Base-by-base conservation (phyloP, 2,888 invertebrate genomes). In the Tinea semifulvella region DNA sequence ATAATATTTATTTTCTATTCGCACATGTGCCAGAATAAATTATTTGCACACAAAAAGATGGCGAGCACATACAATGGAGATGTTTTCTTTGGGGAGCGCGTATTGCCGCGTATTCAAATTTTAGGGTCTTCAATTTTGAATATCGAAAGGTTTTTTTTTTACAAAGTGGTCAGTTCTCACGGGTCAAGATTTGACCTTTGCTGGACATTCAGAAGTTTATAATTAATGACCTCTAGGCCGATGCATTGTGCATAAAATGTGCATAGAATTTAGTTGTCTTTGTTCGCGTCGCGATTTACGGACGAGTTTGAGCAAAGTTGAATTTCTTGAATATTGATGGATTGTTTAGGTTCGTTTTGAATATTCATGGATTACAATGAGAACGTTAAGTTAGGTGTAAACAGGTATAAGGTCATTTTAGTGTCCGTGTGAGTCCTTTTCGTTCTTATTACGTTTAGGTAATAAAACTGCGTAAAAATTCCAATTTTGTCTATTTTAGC, bases 11-110 rank as follows among this genome's bases (percentile, higher is more conserved):
- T 5, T 22, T 5, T 22, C 25, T 8, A 22, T 10, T 18, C 36
- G 10, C 22, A 60, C 70, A 65, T 65, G 65, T 65, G 65, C 63
- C 66, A 56, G 66, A 68, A 73, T 73, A 73, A 65, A 72, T 72
- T 72, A 69, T 58, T 53, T 51, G 55, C 57, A 56, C 60, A 76
- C 74, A 72, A 74, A 65, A 63, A 62, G 61, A 67, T 62, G 53
- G 54, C 53, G 55, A 50, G 51, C 50, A 49, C 49, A 58, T 57
- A 71, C 60, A 74, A 64, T 18, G 56, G 57, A 59, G 51, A 50
- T 77, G 74, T 77, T 80, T 76, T 77, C 77, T 75, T 71, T 56
- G 62, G 68, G 72, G 72, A 64, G n/a, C n/a, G n/a, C n/a, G n/a
- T n/a, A n/a, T n/a, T 13, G 16, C 10, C 28, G 42, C 28, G 71